These are phyloP conservation scores for Dendrocincla fuliginosa DNA, from an alignment of 2,797 vertebrate species.

Conservation along the genomic window DNA sequence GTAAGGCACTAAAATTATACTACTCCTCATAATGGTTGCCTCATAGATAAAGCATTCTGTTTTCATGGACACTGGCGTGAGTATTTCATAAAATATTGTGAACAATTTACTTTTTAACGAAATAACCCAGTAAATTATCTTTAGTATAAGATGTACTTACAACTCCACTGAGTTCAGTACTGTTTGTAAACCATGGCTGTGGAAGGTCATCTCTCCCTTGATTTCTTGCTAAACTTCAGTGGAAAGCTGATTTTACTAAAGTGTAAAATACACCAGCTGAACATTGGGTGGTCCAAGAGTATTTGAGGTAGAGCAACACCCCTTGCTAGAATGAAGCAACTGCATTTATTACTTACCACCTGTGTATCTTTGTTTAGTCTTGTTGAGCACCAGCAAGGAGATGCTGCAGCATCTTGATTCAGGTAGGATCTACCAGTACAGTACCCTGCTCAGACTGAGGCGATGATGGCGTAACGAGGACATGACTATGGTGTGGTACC, in stretches of 20 bases:
- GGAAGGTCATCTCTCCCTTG: neutral
- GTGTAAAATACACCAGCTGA: neutral
- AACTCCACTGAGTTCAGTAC: neutral
- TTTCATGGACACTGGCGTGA: conserved; percentile 2
- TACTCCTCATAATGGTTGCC: neutral
- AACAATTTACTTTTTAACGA: conserved; percentile 55
- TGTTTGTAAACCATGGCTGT: neutral
- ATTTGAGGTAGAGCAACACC: neutral
- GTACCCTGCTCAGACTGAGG: neutral
- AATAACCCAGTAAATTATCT: neutral
- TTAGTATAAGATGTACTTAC: neutral
- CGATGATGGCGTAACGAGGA: no score
- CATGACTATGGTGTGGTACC: rapidly evolving
- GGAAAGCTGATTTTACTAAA: neutral
- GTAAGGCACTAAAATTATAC: conserved; percentile 23
- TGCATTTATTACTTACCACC: neutral
- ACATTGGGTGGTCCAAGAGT: neutral
- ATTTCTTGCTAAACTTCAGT: neutral
- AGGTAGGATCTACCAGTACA: rapidly evolving
- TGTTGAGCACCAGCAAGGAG: neutral
- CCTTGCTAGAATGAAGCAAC: neutral
- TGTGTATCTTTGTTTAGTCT: neutral
- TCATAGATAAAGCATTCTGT: conserved; percentile 35
- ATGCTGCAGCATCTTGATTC: neutral
- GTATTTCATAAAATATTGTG: conserved; percentile 50